Evolutionary conservation across 1,140 invertebrate species (phyloP).

Genomic region (Aphis gossypii): DNA sequence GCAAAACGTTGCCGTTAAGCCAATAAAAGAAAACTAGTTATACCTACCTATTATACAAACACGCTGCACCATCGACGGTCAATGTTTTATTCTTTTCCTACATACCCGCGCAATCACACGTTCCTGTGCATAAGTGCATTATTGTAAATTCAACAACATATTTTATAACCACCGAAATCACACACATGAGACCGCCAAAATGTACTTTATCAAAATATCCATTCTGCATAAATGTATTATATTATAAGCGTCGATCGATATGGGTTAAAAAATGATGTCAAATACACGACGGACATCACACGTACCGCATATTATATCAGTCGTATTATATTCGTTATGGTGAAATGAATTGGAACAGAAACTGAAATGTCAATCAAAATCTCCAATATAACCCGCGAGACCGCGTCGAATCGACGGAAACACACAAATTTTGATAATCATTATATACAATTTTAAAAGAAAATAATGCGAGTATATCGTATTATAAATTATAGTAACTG

Average conservation of each 20-base stretch:
- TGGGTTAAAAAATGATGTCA: neutral
- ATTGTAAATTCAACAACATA: neutral
- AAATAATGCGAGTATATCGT: neutral
- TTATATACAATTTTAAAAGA: neutral
- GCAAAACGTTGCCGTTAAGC: slow-evolving; percentile 25
- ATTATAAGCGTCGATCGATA: neutral
- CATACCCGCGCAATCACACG: too few species aligned
- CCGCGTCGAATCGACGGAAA: neutral
- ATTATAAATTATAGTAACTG: neutral
- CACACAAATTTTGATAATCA: neutral
- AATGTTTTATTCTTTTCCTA: neutral
- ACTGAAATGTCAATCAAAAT: slow-evolving; percentile 14
- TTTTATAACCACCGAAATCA: neutral
- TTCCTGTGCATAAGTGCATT: neutral
- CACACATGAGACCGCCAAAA: neutral
- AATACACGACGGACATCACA: neutral
- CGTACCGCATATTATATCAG: neutral
- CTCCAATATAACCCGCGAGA: neutral
- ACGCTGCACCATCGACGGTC: neutral
- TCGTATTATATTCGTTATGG: neutral
- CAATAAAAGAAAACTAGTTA: slow-evolving; percentile 39
- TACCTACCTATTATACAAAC: neutral
- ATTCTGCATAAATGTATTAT: neutral
- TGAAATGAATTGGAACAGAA: neutral
- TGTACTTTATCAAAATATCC: neutral